Evolutionary conservation across 2,113 vertebrate genomes (phyloP), one percentile per base, ranked within the genome.

Genomic region (Tragelaphus strepsiceros): DNA sequence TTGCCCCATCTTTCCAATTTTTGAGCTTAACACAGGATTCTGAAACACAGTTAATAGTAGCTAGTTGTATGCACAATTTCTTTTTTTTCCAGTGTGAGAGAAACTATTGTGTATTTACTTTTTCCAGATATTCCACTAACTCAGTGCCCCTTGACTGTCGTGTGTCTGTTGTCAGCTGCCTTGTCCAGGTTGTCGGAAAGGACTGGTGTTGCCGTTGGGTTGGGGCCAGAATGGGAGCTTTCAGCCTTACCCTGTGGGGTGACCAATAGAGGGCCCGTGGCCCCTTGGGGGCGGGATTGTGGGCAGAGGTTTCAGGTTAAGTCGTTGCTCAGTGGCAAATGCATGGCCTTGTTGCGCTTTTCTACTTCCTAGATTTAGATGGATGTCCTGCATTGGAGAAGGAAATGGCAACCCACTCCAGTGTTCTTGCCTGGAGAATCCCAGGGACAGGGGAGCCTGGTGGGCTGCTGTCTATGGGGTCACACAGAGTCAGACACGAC

Each of bases 41-140:
- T 97, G 39, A 98, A 96, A 91, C 92, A 98, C 92, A 98, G 96
- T 99, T 99, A 98, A 99, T 99, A 98, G 98, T 99, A 92, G 96
- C 84, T 92, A 98, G 98, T 98, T 98, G 32, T 98, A 96, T 98
- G 97, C 78, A 97, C 12, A 96, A 1, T 74, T 62, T 54, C 3
- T 62, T 62, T 92, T 96, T 91, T 97, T 98, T 94, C 96, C 49
- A 97, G 5, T 19, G 35, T 92, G 86, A 77, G 54, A 88, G 96
- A 95, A 94, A 19, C 43, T 67, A 6, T 67, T 56, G 3, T 80
- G 10, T 82, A 51, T 85, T 96, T 87, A 32, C 81, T 97, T 94
- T 94, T 93, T 53, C 77, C 77, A 74, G 43, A n/a, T 85, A 49
- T 7, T 88, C 28, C 32, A 15, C 78, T 90, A 43, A 82, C 62